Conservation (phyloP, 2,113 vertebrate species). For the Proteles cristata region DNA sequence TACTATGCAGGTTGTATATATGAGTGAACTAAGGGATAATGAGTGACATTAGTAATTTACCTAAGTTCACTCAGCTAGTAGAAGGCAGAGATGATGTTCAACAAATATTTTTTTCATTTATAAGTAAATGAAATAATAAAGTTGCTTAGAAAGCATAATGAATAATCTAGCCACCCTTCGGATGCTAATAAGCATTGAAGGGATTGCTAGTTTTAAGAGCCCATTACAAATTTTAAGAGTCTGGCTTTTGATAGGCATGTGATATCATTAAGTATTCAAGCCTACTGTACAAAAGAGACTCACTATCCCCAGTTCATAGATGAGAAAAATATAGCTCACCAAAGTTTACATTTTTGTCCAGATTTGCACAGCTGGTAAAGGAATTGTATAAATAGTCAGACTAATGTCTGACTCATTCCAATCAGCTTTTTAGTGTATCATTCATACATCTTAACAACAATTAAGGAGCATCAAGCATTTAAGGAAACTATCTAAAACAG, state of each 20-base stretch:
- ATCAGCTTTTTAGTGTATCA: not conserved
- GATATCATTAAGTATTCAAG: not conserved
- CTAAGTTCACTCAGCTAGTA: not conserved
- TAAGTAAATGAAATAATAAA: slow-evolving; percentile 26
- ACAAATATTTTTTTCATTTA: slow-evolving; percentile 43
- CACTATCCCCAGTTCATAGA: not conserved
- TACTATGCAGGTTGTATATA: not conserved
- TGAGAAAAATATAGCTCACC: not conserved
- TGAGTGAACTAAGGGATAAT: not conserved
- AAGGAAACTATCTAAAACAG: not conserved
- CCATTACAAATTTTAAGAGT: not conserved
- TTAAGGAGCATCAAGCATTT: not conserved
- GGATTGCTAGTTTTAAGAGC: not conserved
- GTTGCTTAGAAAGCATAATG: slow-evolving; percentile 9
- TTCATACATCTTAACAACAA: not conserved
- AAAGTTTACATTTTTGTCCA: not conserved
- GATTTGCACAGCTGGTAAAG: not conserved
- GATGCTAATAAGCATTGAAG: not conserved
- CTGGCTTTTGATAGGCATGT: slow-evolving; percentile 4
- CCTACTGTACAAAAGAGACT: not conserved
- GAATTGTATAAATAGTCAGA: not conserved
- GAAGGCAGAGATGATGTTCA: not conserved
- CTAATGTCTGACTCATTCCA: not conserved
- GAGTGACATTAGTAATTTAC: not conserved
- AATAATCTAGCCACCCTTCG: not conserved